Percentiles rank a stretch among this genome's conserved stretches.
Conservation (phyloP, 2,113 vertebrate species). For the Vulpes vulpes region DNA sequence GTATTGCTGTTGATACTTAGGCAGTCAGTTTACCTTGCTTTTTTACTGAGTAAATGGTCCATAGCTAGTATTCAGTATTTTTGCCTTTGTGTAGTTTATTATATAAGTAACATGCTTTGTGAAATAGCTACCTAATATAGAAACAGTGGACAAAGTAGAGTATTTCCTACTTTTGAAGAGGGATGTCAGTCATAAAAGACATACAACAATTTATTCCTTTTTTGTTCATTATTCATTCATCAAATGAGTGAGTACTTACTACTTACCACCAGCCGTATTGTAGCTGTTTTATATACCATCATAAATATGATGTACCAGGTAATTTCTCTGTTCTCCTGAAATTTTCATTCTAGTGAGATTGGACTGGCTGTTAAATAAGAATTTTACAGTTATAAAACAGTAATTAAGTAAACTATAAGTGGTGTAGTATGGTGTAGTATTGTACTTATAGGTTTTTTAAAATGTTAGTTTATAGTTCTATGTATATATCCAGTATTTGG, state of each 20-base stretch:
- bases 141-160: not conserved
- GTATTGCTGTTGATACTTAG: not conserved
- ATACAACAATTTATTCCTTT: not conserved
- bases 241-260: not conserved
- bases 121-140: not conserved
- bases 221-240: not conserved
- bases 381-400: slow-evolving; percentile 32
- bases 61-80: not conserved
- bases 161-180: not conserved
- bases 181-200: not conserved
- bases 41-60: not conserved
- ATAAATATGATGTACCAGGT: not conserved
- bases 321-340: not conserved
- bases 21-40: not conserved
- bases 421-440: not conserved
- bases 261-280: not conserved
- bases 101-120: slow-evolving; percentile 6
- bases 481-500: not conserved
- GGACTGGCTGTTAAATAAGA: not conserved
- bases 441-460: not conserved
- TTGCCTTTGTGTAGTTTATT: slow-evolving; percentile 14
- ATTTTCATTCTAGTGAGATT: not conserved
- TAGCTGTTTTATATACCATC: not conserved
- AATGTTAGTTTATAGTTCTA: not conserved
- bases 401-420: not conserved